phyloP scores from a whole-genome alignment of 2,888 invertebrate genomes.

The Folsomia candida region DNA sequence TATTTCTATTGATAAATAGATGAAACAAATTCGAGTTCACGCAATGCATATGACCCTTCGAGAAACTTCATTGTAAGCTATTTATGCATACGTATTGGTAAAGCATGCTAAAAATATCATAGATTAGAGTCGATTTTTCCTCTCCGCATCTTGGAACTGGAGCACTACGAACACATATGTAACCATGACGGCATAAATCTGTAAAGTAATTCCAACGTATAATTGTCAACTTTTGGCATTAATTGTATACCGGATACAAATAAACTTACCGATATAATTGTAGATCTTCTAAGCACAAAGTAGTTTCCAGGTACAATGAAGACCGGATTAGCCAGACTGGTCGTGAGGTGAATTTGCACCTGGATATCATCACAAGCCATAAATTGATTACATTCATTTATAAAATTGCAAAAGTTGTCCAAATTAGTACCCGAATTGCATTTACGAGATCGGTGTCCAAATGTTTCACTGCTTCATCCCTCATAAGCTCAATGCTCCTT shows the following conservation, averaged over 20 bases:
- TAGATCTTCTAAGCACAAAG: not conserved
- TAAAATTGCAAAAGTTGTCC: too few species aligned
- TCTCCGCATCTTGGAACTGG: not conserved
- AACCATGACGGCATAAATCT: not conserved
- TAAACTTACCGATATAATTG: constrained; percentile 1
- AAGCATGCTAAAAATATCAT: too few species aligned
- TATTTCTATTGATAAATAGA: too few species aligned
- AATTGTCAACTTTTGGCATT: not conserved
- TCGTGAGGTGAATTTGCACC: not conserved
- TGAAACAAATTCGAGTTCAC: too few species aligned
- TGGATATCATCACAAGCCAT: not conserved
- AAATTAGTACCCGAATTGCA: not conserved
- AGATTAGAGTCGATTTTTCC: not conserved
- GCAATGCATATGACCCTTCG: too few species aligned
- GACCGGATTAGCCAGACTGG: not conserved
- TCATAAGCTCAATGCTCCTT: not conserved
- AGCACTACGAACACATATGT: constrained; percentile 1
- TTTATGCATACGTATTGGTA: too few species aligned
- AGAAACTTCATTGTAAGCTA: too few species aligned
- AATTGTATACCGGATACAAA: too few species aligned
- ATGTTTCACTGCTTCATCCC: not conserved
- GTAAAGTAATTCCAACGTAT: not conserved
- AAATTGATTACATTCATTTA: too few species aligned
- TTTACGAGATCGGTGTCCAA: not conserved
- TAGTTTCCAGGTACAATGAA: not conserved